phyloP scores from a whole-genome alignment of 2,113 vertebrate species.

The Bagarius yarrelli region DNA sequence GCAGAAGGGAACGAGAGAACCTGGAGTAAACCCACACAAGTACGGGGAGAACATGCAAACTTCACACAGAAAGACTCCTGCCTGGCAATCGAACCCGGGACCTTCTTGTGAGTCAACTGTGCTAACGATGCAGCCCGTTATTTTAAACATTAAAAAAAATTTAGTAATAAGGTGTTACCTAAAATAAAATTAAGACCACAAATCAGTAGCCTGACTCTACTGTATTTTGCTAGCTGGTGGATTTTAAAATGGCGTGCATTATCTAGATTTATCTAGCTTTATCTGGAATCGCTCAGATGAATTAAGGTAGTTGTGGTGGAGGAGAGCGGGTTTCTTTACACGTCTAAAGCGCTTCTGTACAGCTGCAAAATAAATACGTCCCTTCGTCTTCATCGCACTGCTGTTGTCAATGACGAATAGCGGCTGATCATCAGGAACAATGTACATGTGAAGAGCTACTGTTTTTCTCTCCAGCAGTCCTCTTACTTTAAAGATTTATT shows the following conservation, averaged over 20 bases:
- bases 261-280: neutral
- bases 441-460: neutral
- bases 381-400: neutral
- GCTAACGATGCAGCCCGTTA: too few species aligned
- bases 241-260: neutral
- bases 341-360: neutral
- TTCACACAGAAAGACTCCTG: too few species aligned
- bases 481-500: too few species aligned
- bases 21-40: too few species aligned
- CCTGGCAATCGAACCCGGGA: too few species aligned
- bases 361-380: neutral
- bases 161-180: too few species aligned
- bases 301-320: neutral
- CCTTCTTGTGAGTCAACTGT: too few species aligned
- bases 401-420: neutral
- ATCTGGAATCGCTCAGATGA: neutral
- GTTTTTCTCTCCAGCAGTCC: neutral
- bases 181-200: too few species aligned
- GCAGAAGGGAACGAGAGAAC: too few species aligned
- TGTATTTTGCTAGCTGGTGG: neutral
- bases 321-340: neutral
- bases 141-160: too few species aligned
- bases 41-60: too few species aligned
- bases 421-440: neutral
- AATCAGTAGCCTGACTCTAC: too few species aligned